phyloP scores from a whole-genome alignment of 2,888 invertebrate genomes.

The Caenorhabditis drosophilae region DNA sequence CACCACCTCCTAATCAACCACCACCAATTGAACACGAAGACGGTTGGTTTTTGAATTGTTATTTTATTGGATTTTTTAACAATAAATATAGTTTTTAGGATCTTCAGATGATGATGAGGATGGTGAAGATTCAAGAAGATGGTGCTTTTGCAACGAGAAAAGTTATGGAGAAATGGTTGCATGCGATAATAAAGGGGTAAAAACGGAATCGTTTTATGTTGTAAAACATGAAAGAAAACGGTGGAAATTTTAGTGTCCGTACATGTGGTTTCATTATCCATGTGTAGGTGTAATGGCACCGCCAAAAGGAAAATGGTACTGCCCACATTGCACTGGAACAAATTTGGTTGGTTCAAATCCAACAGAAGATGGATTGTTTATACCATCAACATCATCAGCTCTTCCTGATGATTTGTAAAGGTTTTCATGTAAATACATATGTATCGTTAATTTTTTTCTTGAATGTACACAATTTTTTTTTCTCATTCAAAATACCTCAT shows the following conservation, averaged over 20 bases:
- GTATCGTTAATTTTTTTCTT: not conserved
- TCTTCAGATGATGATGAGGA: slow-evolving; percentile 39
- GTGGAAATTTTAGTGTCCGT: slow-evolving; percentile 81
- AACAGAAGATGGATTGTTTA: not conserved
- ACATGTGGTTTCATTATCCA: slow-evolving; percentile 98
- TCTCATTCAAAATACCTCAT: not conserved
- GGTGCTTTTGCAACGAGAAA: slow-evolving; percentile 65
- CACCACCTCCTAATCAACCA: not conserved
- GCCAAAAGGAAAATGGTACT: slow-evolving; percentile 98
- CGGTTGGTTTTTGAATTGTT: not conserved
- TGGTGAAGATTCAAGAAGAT: slow-evolving; percentile 44
- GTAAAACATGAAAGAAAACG: not conserved
- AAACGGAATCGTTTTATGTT: slow-evolving; percentile 62
- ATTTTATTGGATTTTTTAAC: too few relatives aligned
- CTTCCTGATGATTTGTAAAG: too few relatives aligned
- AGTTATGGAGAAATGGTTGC: slow-evolving; percentile 80
- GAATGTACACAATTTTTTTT: slow-evolving; percentile 1
- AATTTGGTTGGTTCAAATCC: not conserved
- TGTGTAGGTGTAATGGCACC: slow-evolving; percentile 95
- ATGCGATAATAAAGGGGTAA: slow-evolving; percentile 94
- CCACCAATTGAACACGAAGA: not conserved
- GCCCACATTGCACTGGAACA: slow-evolving; percentile 80
- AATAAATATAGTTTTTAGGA: not conserved
- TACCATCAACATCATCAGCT: not conserved
- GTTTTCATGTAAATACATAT: not conserved